Conservation (phyloP, 35 echinoderm and acorn worm genomes). For the Chiridota heheva region DNA sequence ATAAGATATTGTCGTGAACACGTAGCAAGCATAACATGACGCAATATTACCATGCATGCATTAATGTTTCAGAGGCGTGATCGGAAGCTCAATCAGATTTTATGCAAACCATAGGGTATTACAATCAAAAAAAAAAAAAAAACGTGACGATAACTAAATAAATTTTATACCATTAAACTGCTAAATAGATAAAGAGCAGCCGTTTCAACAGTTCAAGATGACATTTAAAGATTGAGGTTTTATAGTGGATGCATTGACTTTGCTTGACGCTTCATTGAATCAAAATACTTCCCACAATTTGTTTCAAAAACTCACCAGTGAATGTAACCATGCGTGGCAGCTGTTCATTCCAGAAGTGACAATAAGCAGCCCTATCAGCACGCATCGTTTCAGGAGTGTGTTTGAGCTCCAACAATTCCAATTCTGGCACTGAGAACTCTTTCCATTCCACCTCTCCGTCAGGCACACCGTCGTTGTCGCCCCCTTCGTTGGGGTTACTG, state of each 20-base stretch:
- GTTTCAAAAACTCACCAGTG: constrained; percentile 45
- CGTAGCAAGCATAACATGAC: too few relatives aligned
- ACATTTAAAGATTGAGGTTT: not conserved
- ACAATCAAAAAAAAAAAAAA: not conserved
- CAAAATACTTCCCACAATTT: not conserved
- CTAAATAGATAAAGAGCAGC: not conserved
- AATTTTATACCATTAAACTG: not conserved
- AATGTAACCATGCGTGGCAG: constrained; percentile 38
- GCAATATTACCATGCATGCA: too few relatives aligned
- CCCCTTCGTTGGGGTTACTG: constrained; percentile 57
- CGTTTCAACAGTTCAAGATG: too few relatives aligned
- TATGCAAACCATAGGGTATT: too few relatives aligned
- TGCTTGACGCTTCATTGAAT: not conserved
- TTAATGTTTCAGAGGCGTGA: too few relatives aligned
- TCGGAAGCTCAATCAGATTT: too few relatives aligned
- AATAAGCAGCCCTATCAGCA: constrained; percentile 51
- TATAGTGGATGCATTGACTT: not conserved
- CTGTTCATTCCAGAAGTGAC: constrained; percentile 76
- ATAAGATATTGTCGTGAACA: too few relatives aligned
- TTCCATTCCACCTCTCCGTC: constrained; percentile 42
- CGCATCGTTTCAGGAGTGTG: constrained; percentile 11
- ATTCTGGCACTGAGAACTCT: constrained; percentile 30
- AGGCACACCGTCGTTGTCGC: not conserved
- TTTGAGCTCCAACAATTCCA: constrained; percentile 43
- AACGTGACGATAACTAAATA: not conserved